Conservation (phyloP, 2,888 invertebrate species). For the Apantesis nais region DNA sequence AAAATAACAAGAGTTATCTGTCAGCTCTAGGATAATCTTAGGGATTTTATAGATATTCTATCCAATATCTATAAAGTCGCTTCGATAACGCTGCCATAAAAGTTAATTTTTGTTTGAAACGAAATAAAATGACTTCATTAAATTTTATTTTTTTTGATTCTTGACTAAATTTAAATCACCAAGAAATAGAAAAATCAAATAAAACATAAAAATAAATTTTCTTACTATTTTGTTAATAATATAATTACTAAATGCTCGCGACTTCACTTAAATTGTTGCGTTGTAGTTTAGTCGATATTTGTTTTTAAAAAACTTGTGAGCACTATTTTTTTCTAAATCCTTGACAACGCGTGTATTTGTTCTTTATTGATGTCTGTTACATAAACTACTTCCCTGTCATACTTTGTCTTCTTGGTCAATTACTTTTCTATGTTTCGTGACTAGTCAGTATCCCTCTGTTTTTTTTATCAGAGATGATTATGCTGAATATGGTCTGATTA, state of each 20-base stretch:
- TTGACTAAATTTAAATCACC: no score
- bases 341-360: not conserved
- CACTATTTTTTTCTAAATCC: not conserved
- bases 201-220: no score
- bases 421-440: not conserved
- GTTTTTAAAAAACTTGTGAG: no score
- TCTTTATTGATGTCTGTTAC: not conserved
- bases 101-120: slow-evolving; percentile 17
- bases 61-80: no score
- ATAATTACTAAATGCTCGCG: no score
- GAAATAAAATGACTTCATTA: slow-evolving; percentile 7
- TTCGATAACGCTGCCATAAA: no score
- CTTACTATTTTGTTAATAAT: not conserved
- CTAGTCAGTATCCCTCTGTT: no score
- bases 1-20: slow-evolving; percentile 54
- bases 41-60: slow-evolving; percentile 24
- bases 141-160: no score
- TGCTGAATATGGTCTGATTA: not conserved
- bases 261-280: no score
- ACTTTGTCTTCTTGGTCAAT: not conserved
- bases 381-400: no score
- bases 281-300: not conserved
- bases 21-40: slow-evolving; percentile 31
- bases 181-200: no score
- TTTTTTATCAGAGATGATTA: no score